These are phyloP conservation scores for Eristalis pertinax DNA, from an alignment of 2,888 invertebrate genomes.

Conservation along the genomic window DNA sequence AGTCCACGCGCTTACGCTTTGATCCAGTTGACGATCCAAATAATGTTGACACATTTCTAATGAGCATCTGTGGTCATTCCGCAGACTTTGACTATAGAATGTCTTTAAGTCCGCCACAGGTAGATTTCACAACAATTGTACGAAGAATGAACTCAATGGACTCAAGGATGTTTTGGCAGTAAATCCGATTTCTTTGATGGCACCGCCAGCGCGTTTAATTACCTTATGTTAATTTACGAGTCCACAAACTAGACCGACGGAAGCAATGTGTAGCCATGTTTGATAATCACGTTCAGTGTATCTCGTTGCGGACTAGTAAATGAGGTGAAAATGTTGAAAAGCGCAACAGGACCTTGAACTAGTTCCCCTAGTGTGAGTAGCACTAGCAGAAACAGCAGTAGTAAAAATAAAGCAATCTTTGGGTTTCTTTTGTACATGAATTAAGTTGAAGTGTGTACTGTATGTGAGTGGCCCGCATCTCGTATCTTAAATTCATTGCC, in stretches of 20 bases:
- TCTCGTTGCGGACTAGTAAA: slow-evolving; percentile 42
- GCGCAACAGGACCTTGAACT: slow-evolving; percentile 58
- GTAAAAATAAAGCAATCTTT: background rate
- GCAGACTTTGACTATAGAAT: background rate
- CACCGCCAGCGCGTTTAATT: slow-evolving; percentile 20
- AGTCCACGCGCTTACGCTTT: background rate
- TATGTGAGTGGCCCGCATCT: background rate
- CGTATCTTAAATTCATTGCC: slow-evolving; percentile 41
- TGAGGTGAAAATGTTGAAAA: slow-evolving; percentile 48
- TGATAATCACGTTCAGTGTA: slow-evolving; percentile 31
- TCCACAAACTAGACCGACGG: slow-evolving; percentile 12
- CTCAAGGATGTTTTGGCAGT: slow-evolving; percentile 37
- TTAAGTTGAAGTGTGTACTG: background rate
- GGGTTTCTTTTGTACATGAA: background rate
- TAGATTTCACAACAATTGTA: background rate
- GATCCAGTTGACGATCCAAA: slow-evolving; percentile 29
- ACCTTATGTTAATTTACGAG: slow-evolving; percentile 31
- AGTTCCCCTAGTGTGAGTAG: slow-evolving; percentile 34
- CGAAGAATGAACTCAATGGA: slow-evolving; percentile 21
- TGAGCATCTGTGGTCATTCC: slow-evolving; percentile 21
- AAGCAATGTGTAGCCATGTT: background rate
- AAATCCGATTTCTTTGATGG: slow-evolving; percentile 38
- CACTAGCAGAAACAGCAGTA: background rate
- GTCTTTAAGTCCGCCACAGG: background rate
- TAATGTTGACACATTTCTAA: slow-evolving; percentile 2